These are phyloP conservation scores for Lycaena phlaeas DNA, from an alignment of 2,888 invertebrate species.

Conservation along the genomic window DNA sequence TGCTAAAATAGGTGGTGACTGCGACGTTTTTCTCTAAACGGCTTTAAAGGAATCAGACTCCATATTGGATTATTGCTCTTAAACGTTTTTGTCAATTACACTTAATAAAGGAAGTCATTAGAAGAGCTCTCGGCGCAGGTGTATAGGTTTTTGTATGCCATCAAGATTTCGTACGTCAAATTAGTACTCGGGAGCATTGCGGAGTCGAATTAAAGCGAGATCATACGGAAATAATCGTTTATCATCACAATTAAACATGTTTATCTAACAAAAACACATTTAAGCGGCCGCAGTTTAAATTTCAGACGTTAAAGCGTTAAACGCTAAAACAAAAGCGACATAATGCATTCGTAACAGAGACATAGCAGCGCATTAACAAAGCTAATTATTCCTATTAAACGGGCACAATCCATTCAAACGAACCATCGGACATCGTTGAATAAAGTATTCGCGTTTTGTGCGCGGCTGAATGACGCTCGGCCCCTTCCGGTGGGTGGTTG, in stretches of 20 bases:
- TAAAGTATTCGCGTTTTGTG: constrained; percentile 68
- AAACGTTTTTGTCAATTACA: constrained; percentile 9
- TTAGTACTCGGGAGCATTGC: neutral
- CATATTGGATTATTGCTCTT: constrained; percentile 13
- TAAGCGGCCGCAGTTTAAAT: neutral
- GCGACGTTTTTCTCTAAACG: constrained; percentile 18
- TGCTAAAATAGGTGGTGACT: constrained; percentile 38
- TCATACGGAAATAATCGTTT: constrained; percentile 4
- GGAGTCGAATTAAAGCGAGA: constrained; percentile 1
- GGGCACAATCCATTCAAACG: constrained; percentile 68
- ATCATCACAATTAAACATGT: constrained; percentile 2
- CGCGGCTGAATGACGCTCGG: constrained; percentile 65
- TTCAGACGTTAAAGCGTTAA: constrained; percentile 25
- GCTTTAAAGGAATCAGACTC: constrained; percentile 15
- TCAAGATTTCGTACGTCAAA: constrained; percentile 6
- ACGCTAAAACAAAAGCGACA: constrained; percentile 36
- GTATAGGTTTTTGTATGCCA: neutral
- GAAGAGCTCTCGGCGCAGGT: constrained; percentile 1
- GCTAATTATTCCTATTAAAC: constrained; percentile 68
- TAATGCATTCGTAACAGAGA: constrained; percentile 35
- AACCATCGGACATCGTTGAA: constrained; percentile 66
- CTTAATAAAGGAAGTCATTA: constrained; percentile 8
- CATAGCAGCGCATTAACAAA: constrained; percentile 33
- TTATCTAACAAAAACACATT: constrained; percentile 2
- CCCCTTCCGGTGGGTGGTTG: constrained; percentile 72